phyloP scores from a whole-genome alignment of 2,888 invertebrate genomes.

The Herminia tarsipennalis region DNA sequence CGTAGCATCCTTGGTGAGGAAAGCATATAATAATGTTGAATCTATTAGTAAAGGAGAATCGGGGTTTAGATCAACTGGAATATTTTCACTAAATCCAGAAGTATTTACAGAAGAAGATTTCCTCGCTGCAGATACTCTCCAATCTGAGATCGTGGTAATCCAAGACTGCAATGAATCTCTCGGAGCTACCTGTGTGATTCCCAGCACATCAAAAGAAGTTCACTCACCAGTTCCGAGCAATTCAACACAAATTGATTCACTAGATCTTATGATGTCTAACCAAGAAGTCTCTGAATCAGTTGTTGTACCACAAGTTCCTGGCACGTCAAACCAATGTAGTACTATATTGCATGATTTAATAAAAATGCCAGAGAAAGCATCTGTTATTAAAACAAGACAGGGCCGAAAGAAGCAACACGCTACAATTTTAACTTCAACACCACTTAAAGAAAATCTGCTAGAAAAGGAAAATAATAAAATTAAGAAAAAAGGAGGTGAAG shows the following conservation, averaged over 20 bases:
- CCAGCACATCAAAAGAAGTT: conserved; percentile 45
- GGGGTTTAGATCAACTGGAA: conserved; percentile 50
- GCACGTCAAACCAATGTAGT: conserved; percentile 15
- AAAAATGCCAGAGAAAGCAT: conserved; percentile 20
- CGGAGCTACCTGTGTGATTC: conserved; percentile 30
- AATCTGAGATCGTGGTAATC: too few species aligned
- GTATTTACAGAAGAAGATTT: conserved; percentile 3
- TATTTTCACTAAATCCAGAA: conserved; percentile 46
- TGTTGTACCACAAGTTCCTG: conserved; percentile 22
- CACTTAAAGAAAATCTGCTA: conserved; percentile 26
- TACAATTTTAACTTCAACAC: conserved; percentile 31
- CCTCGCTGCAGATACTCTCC: background rate
- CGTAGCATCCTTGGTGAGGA: conserved; percentile 36
- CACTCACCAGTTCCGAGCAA: conserved; percentile 31
- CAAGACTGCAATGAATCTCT: conserved; percentile 31
- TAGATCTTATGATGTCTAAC: conserved; percentile 21
- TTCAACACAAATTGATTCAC: conserved; percentile 31
- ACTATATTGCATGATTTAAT: conserved; percentile 26
- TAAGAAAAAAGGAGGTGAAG: conserved; percentile 14
- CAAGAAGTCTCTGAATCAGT: conserved; percentile 24
- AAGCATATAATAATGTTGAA: conserved; percentile 28
- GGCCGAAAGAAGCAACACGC: conserved; percentile 31
- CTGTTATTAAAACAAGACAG: conserved; percentile 23
- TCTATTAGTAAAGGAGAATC: conserved; percentile 49
- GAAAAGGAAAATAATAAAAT: conserved; percentile 35